These are phyloP conservation scores for Diploscapter pachys DNA, from an alignment of 1,140 invertebrate genomes.

Conservation along the genomic window DNA sequence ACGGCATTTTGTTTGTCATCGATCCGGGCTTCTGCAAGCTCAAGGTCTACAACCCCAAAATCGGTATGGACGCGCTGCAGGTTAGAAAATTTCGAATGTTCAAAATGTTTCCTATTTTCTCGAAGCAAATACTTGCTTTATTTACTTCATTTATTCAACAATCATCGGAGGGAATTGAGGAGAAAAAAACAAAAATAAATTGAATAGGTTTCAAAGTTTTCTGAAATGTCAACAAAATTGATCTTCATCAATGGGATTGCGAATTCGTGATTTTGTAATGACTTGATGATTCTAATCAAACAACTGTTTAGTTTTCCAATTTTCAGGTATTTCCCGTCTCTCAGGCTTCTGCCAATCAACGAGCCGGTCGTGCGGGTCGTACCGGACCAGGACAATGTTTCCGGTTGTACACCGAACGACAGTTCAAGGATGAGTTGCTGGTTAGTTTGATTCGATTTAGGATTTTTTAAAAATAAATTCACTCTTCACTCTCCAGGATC, in stretches of 20 bases:
- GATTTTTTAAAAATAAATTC: too few relatives aligned
- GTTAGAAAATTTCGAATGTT: constrained; percentile 62
- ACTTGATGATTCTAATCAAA: background rate
- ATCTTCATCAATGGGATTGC: too few relatives aligned
- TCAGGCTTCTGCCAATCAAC: constrained; percentile 90
- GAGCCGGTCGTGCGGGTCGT: constrained; percentile 88
- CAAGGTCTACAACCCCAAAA: constrained; percentile 95
- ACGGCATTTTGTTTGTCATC: constrained; percentile 92
- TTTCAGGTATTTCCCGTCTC: constrained; percentile 57
- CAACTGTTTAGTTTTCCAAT: background rate
- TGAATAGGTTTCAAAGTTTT: too few relatives aligned
- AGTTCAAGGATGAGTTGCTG: constrained; percentile 82
- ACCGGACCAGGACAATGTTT: constrained; percentile 92
- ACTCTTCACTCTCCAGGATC: too few relatives aligned
- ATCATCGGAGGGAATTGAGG: too few relatives aligned
- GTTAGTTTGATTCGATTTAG: background rate
- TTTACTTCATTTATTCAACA: background rate
- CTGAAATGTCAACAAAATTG: too few relatives aligned
- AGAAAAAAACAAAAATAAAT: too few relatives aligned
- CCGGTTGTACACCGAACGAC: constrained; percentile 88
- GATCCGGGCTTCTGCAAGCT: constrained; percentile 98
- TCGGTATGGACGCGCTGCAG: constrained; percentile 98
- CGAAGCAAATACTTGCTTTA: background rate
- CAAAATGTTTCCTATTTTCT: constrained; percentile 16
- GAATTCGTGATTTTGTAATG: too few relatives aligned